Conservation (phyloP, 2,888 invertebrate species). For the Pardosa pseudoannulata region DNA sequence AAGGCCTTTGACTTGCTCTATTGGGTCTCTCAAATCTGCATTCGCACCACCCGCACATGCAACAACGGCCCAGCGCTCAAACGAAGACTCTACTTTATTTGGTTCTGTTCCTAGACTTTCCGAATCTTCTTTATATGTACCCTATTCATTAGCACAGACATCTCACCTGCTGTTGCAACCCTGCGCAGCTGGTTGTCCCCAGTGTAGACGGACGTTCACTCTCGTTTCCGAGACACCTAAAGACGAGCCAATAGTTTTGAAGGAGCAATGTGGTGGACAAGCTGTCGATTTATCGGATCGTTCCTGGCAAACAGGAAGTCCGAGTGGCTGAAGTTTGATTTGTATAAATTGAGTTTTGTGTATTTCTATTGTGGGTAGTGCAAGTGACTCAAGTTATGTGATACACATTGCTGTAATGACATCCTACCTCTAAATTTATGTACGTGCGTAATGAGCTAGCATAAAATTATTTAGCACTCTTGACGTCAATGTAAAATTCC, state of each 20-base stretch:
- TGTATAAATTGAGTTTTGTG: too few species aligned
- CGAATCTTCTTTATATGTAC: slow-evolving; percentile 53
- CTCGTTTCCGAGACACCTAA: slow-evolving; percentile 35
- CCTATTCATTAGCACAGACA: slow-evolving; percentile 28
- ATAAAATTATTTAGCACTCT: too few species aligned
- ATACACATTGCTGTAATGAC: too few species aligned
- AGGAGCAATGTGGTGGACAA: slow-evolving; percentile 18
- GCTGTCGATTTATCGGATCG: slow-evolving; percentile 71
- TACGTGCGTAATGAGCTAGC: too few species aligned
- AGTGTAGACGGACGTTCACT: slow-evolving; percentile 62
- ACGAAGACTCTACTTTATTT: slow-evolving; percentile 34
- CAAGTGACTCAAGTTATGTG: too few species aligned
- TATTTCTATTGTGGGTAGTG: too few species aligned
- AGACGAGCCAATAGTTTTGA: slow-evolving; percentile 29
- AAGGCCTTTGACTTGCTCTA: slow-evolving; percentile 5
- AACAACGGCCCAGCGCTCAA: slow-evolving; percentile 74
- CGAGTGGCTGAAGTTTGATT: slow-evolving; percentile 38
- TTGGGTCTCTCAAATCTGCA: slow-evolving; percentile 76
- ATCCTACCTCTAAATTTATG: too few species aligned
- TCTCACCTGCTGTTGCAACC: slow-evolving; percentile 57
- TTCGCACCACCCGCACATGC: slow-evolving; percentile 75
- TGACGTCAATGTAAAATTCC: too few species aligned
- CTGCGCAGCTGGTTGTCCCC: slow-evolving; percentile 72
- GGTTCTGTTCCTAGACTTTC: slow-evolving; percentile 57
- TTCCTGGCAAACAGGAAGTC: slow-evolving; percentile 68